Base-by-base conservation (phyloP, 1,140 invertebrate genomes). In the Bombus balteatus region DNA sequence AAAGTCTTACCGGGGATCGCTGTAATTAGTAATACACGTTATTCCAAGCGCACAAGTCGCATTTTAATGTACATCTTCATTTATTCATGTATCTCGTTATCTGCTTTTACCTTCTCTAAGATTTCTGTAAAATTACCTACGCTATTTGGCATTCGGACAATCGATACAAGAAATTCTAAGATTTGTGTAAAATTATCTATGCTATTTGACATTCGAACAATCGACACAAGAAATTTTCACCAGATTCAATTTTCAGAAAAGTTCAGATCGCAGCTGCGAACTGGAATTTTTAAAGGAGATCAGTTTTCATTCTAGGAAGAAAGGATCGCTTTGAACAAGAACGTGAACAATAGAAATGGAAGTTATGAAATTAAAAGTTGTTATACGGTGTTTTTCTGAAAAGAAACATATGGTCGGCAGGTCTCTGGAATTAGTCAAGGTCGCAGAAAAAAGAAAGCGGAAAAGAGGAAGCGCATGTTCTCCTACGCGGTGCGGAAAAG, bases 351-450 rank as follows among this genome's bases (percentile, higher is more conserved):
- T n/a, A 6, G 37, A 77, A 32, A 22, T n/a, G 6, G 9, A 12
- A 8, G 8, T 43, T 22, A 25, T 18, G 10, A 66, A 65, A 82
- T 32, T 41, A 70, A 78, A 43, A 59, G 0, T 41, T 22, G 41
- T 66, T 66, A 22, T 6, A 22, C 72, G 41, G 25, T 2, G 9
- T 53, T 59, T 43, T 71, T 5, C 25, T 12, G 25, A 34, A 32
- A n/a, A 71, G n/a, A 3, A 59, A 32, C 65, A 47, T 18, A 66
- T 34, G 72, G 74, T 43, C 15, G 43, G 41, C 53, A 65, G 28
- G 4, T 86, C 47, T 68, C 57, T 39, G 22, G 75, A 68, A 84
- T 90, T 88, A 76, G 62, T 90, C 74, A 77, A 83, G 87, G 65
- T 86, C 59, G 70, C 6, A 41, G n/a, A 32, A n/a, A 81, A 86